A percentile compares a stretch with the other conserved stretches of the same genome.
Conservation (phyloP, 2,888 invertebrate genomes). For the Meganola albula region DNA sequence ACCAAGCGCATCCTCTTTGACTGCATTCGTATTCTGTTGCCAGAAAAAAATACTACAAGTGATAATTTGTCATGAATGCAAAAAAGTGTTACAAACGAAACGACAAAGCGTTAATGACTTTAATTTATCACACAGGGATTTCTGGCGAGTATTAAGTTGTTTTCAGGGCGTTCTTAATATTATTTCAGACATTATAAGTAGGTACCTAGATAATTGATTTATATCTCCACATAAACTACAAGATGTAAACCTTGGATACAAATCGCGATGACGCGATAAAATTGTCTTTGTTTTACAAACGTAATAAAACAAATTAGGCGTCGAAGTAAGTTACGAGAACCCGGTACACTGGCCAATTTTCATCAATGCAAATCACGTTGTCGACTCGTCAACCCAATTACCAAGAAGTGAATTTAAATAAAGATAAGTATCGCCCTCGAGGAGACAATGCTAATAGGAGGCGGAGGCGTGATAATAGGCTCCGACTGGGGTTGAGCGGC, state of each 20-base stretch:
- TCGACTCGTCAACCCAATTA: constrained; percentile 78
- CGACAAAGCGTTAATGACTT: constrained; percentile 13
- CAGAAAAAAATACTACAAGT: constrained; percentile 58
- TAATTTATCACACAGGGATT: not conserved
- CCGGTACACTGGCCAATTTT: constrained; percentile 66
- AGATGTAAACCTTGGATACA: constrained; percentile 24
- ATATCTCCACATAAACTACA: constrained; percentile 18
- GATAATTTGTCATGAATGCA: constrained; percentile 32
- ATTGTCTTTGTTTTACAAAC: constrained; percentile 51
- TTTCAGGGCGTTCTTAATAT: not conserved
- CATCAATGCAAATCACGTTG: constrained; percentile 79
- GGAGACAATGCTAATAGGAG: constrained; percentile 77
- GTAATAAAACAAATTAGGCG: constrained; percentile 67
- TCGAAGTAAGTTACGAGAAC: constrained; percentile 55
- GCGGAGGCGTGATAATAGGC: constrained; percentile 75
- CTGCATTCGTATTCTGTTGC: constrained; percentile 50
- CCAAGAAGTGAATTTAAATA: constrained; percentile 79
- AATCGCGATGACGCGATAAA: constrained; percentile 31
- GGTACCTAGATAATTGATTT: too few relatives aligned
- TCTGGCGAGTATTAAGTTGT: too few relatives aligned
- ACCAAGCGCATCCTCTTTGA: constrained; percentile 75
- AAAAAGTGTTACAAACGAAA: constrained; percentile 12
- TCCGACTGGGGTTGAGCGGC: constrained; percentile 55
- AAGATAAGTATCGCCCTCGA: constrained; percentile 78
- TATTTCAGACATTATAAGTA: too few relatives aligned